phyloP scores from a whole-genome alignment of 1,140 invertebrate species.

The Pseudoatta argentina region DNA sequence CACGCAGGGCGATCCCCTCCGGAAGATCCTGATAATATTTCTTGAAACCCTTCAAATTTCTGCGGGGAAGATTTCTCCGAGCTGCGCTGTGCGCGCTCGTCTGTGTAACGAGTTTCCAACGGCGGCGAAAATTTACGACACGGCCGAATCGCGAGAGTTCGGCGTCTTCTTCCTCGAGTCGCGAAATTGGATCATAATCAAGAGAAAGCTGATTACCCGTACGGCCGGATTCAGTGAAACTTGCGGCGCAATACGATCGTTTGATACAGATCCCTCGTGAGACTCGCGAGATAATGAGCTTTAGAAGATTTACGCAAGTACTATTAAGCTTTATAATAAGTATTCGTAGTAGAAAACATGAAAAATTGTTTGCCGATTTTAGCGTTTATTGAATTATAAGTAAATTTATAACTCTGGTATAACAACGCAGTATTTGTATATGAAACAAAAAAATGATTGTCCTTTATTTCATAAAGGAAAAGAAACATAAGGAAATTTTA shows the following conservation, averaged over 20 bases:
- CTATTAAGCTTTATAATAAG: constrained; percentile 6
- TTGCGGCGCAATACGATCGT: neutral
- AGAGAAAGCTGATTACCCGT: constrained; percentile 32
- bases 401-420: neutral
- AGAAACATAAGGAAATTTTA: neutral
- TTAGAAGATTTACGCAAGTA: neutral
- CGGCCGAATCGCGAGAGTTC: constrained; percentile 47
- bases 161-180: constrained; percentile 45
- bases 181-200: constrained; percentile 34
- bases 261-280: constrained; percentile 18
- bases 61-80: constrained; percentile 47
- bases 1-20: constrained; percentile 42
- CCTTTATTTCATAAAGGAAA: neutral
- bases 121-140: constrained; percentile 62
- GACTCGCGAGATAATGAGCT: neutral
- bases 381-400: neutral
- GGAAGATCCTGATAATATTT: constrained; percentile 71
- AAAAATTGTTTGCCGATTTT: constrained; percentile 3
- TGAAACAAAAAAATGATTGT: neutral
- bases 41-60: constrained; percentile 69
- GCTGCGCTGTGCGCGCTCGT: neutral
- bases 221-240: constrained; percentile 11
- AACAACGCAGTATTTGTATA: neutral
- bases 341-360: neutral
- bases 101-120: constrained; percentile 52